These are phyloP conservation scores for Alcedo atthis DNA, from an alignment of 2,797 vertebrate genomes.

Conservation along the genomic window DNA sequence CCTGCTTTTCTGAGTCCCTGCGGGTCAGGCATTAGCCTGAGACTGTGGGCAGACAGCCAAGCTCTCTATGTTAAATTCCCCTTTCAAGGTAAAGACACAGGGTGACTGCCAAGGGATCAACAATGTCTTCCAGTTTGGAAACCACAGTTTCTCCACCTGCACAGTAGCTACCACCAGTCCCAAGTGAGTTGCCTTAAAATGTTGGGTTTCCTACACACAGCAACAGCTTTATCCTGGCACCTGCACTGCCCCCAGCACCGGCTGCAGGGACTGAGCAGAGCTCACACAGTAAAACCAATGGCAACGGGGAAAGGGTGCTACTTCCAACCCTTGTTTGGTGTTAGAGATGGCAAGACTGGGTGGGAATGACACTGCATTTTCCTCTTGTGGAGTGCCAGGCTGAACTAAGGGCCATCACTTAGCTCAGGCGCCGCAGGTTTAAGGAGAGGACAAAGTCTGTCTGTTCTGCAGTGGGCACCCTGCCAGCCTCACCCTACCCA, in stretches of 20 bases:
- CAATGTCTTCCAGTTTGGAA: neutral
- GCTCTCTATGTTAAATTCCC: neutral
- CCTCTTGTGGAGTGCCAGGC: neutral
- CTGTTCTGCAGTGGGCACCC: neutral
- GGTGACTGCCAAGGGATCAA: neutral
- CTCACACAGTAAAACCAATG: neutral
- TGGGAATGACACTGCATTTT: neutral
- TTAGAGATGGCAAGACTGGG: neutral
- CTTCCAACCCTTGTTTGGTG: neutral
- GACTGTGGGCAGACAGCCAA: neutral
- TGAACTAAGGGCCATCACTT: neutral
- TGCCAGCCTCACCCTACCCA: neutral
- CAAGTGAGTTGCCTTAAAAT: rapidly evolving
- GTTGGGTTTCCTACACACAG: neutral
- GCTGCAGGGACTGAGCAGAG: neutral
- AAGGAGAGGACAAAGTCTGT: neutral
- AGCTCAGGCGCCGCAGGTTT: neutral
- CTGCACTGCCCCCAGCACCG: rapidly evolving
- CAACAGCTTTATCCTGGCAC: neutral
- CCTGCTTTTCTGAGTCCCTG: neutral
- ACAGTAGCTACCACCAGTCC: neutral
- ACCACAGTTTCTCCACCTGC: neutral
- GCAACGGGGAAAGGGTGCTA: neutral
- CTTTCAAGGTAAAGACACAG: neutral
- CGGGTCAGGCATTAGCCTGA: rapidly evolving